phyloP scores from a whole-genome alignment of 2,797 vertebrate species.

The Sebastes flavidus region DNA sequence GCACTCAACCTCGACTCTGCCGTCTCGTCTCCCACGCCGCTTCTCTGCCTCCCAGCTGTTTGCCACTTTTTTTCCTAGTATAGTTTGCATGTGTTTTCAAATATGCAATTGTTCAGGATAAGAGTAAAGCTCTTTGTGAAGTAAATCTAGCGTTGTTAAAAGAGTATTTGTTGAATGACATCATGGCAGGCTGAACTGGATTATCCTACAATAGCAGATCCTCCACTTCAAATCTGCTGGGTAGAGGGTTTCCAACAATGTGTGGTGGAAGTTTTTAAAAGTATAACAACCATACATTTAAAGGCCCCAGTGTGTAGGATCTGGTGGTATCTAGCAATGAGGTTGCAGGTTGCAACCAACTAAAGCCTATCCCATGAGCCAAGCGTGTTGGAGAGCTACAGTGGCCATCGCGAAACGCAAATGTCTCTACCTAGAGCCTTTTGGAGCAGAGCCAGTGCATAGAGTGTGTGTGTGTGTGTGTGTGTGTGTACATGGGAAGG shows the following conservation, averaged over 20 bases:
- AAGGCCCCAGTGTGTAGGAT: no score
- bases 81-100: constrained; percentile 20
- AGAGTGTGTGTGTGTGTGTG: no score
- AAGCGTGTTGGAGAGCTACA: no score
- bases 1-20: constrained; percentile 31
- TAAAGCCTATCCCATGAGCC: no score
- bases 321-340: no score
- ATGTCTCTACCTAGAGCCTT: no score
- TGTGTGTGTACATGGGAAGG: no score
- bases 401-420: no score
- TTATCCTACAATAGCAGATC: background rate
- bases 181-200: background rate
- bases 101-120: background rate
- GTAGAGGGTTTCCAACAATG: background rate
- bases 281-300: background rate
- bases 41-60: constrained; percentile 56
- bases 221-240: background rate
- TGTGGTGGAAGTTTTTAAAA: background rate
- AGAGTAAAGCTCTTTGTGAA: background rate
- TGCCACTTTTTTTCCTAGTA: background rate
- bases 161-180: constrained; percentile 9
- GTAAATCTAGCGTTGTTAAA: background rate
- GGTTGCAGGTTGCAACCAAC: no score
- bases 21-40: constrained; percentile 56
- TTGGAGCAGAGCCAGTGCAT: no score